Evolutionary conservation across 2,888 invertebrate genomes (phyloP).

Genomic region (Phlogophora meticulosa): DNA sequence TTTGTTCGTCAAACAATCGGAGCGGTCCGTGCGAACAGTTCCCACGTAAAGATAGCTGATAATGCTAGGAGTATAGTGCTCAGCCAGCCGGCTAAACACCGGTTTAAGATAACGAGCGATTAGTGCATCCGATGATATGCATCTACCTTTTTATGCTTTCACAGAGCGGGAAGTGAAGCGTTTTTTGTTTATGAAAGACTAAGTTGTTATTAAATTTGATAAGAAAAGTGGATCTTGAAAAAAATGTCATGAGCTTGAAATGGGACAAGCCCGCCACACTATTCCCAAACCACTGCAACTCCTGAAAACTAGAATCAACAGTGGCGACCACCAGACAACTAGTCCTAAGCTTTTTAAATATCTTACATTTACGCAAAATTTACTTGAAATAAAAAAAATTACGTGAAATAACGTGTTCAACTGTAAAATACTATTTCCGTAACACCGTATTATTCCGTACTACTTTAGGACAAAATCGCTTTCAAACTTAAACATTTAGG

Average conservation of each 20-base stretch:
- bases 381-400: no score
- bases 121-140: constrained; percentile 67
- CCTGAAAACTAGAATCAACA: no score
- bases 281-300: no score
- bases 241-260: neutral
- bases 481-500: no score
- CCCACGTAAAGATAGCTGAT: constrained; percentile 78
- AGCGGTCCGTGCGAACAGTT: constrained; percentile 83
- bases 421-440: no score
- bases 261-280: no score
- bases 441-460: no score
- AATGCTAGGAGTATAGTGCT: constrained; percentile 70
- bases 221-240: neutral
- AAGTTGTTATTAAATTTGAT: constrained; percentile 16
- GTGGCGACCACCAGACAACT: no score
- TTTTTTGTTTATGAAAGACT: constrained; percentile 20
- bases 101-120: constrained; percentile 77
- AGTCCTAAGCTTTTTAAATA: no score
- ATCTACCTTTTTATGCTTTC: constrained; percentile 58
- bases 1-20: constrained; percentile 85
- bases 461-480: no score
- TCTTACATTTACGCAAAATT: no score
- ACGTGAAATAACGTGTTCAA: no score
- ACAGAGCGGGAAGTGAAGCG: constrained; percentile 4
- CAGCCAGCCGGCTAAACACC: constrained; percentile 81